Percentiles rank a stretch among this genome's conserved stretches.
These are phyloP conservation scores for Tarsius wallacei DNA, from an alignment of 2,797 vertebrate species.

Conservation along the genomic window DNA sequence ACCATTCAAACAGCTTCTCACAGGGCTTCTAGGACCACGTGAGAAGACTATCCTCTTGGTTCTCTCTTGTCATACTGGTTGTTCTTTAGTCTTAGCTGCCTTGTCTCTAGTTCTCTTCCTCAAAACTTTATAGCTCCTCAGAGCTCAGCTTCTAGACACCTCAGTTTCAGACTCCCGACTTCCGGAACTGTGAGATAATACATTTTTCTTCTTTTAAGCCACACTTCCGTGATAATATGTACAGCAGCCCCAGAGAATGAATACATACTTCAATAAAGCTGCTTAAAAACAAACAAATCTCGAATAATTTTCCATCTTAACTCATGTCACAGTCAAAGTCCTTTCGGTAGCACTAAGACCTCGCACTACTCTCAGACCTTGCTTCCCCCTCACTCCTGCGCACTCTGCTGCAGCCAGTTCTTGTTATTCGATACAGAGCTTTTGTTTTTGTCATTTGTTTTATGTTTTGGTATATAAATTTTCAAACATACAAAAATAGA, in stretches of 20 bases:
- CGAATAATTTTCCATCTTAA: neutral
- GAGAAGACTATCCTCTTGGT: neutral
- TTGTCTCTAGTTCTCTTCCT: neutral
- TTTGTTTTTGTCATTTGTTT: too few relatives aligned
- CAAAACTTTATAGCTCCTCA: neutral
- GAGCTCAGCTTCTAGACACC: neutral
- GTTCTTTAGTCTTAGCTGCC: neutral
- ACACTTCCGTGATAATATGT: neutral
- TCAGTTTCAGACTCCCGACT: neutral
- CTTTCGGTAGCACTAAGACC: neutral
- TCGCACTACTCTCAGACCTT: neutral
- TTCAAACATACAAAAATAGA: too few relatives aligned
- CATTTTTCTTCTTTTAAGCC: neutral
- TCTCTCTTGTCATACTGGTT: neutral
- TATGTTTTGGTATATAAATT: too few relatives aligned
- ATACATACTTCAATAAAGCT: neutral
- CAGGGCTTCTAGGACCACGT: neutral
- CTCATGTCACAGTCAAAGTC: neutral
- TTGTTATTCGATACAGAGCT: too few relatives aligned
- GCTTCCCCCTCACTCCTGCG: neutral
- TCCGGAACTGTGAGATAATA: neutral
- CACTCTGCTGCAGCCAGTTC: neutral
- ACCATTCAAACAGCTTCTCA: neutral
- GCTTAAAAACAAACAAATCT: neutral
- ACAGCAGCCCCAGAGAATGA: neutral